Percentiles rank a stretch among this genome's conserved stretches.
phyloP scores from a whole-genome alignment of 2,797 vertebrate species.

The Onychomys arenicola region DNA sequence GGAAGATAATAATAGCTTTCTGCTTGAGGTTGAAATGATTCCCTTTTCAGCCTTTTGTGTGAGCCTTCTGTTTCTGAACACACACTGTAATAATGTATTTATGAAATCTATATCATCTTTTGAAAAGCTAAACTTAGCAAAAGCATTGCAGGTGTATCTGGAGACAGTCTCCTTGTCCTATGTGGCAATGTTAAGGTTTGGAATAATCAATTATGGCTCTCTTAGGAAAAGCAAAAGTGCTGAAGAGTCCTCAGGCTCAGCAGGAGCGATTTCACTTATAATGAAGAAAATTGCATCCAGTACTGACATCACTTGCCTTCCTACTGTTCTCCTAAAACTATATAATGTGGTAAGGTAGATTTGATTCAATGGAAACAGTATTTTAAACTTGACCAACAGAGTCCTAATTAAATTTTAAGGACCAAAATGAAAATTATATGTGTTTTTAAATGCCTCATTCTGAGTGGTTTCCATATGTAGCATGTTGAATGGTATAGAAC shows the following conservation, averaged over 20 bases:
- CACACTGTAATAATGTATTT: conserved; percentile 54
- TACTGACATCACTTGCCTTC: neutral
- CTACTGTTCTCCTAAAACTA: neutral
- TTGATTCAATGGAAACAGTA: neutral
- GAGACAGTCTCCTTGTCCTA: neutral
- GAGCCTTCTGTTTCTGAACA: neutral
- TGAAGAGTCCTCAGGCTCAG: conserved; percentile 47
- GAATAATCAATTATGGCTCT: conserved; percentile 31
- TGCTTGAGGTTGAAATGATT: conserved; percentile 61
- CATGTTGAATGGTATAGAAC: neutral
- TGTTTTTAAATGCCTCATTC: neutral
- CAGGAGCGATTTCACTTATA: conserved; percentile 55
- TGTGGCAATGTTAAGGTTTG: neutral
- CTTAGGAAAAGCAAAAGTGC: conserved; percentile 12
- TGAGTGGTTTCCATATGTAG: neutral
- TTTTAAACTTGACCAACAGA: neutral
- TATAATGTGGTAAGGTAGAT: neutral
- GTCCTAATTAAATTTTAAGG: neutral
- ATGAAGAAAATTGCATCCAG: conserved; percentile 57
- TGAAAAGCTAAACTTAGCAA: neutral
- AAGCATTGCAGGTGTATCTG: neutral
- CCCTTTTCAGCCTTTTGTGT: conserved; percentile 62
- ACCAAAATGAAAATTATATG: conserved; percentile 41
- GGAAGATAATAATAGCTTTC: conserved; percentile 70
- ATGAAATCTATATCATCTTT: conserved; percentile 59